These are phyloP conservation scores for Hippopotamyrus pictus DNA, from an alignment of 2,797 vertebrate genomes.

Conservation along the genomic window DNA sequence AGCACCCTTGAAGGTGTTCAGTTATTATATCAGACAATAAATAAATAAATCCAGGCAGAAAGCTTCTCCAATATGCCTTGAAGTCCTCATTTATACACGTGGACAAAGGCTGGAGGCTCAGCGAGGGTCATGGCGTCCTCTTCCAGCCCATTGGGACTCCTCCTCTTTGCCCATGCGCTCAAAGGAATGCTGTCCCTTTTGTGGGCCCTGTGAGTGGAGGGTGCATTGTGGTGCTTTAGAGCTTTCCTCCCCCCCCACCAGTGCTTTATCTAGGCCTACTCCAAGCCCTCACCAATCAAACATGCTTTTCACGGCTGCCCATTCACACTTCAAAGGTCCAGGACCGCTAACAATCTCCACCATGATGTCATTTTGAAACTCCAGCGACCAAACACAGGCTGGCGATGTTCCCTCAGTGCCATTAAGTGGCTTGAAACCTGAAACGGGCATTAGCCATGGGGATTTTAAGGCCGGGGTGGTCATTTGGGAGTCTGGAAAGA, in stretches of 20 bases:
- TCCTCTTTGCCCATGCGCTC: constrained; percentile 7
- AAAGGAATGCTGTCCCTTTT: constrained; percentile 19
- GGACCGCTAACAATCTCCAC: constrained; percentile 32
- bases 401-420: not conserved
- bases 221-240: constrained; percentile 26
- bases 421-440: constrained; percentile 1
- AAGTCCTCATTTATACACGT: constrained; percentile 40
- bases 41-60: constrained; percentile 21
- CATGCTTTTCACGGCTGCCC: constrained; percentile 28
- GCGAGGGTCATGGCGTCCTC: not conserved
- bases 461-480: not conserved
- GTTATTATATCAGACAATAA: constrained; percentile 38
- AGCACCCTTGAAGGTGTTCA: constrained; percentile 36
- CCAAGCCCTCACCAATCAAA: constrained; percentile 36
- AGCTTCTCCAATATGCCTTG: constrained; percentile 30
- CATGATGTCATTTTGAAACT: constrained; percentile 45
- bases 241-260: constrained; percentile 14
- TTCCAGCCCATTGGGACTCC: not conserved
- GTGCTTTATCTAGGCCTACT: constrained; percentile 30
- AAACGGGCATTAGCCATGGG: not conserved
- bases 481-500: not conserved
- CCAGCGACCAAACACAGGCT: not conserved
- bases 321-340: constrained; percentile 45
- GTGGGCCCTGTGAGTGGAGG: constrained; percentile 30
- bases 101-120: constrained; percentile 32